phyloP scores from a whole-genome alignment of 30 jellyfish, hydroid and myxozoan species.

The Aurelia sp. region DNA sequence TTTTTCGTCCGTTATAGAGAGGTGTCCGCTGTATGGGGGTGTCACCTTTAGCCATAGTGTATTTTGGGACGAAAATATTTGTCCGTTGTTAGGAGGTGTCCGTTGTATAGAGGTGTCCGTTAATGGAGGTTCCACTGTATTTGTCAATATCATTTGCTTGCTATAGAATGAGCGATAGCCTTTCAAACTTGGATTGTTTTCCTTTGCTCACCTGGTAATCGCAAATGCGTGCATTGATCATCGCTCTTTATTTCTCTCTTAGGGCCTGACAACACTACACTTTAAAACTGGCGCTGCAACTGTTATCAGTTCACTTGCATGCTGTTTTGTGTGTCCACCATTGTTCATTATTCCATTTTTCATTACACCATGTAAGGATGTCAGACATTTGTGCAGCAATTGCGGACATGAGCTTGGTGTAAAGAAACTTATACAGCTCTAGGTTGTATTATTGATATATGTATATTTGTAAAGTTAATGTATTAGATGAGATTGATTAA shows the following conservation, averaged over 20 bases:
- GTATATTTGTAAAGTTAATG: background rate
- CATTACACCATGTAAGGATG: constrained; percentile 47
- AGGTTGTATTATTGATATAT: background rate
- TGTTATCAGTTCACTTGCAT: constrained; percentile 22
- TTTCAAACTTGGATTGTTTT: no score
- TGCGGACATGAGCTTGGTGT: constrained; percentile 39
- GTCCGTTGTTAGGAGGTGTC: no score
- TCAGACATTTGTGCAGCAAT: constrained; percentile 30
- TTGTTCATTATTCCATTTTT: constrained; percentile 31
- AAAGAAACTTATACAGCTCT: background rate
- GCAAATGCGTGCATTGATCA: background rate
- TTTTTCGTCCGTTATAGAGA: no score
- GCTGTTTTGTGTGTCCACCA: constrained; percentile 62
- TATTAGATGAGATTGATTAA: background rate
- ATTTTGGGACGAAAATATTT: no score
- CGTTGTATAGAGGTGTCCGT: no score
- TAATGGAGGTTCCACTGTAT: no score
- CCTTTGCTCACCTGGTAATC: no score
- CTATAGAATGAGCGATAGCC: no score
- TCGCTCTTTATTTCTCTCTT: background rate
- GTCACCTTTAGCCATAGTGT: no score
- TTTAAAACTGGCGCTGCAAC: constrained; percentile 41
- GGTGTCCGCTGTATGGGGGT: no score
- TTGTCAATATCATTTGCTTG: no score
- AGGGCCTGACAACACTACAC: constrained; percentile 43